Evolutionary conservation across 37 sponge, comb jelly and placozoan species (phyloP).

Genomic region (Spongia lamella): DNA sequence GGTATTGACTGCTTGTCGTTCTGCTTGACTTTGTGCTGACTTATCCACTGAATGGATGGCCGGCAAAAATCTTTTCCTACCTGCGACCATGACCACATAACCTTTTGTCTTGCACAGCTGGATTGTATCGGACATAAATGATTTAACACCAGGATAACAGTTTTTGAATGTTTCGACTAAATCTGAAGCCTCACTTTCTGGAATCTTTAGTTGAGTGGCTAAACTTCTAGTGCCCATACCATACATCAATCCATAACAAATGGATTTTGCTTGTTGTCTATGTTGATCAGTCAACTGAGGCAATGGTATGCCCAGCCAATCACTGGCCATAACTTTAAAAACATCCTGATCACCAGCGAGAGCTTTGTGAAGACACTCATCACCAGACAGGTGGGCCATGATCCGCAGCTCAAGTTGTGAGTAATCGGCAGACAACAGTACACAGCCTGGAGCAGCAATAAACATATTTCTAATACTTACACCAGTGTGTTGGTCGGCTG

Average conservation of each 20-base stretch:
- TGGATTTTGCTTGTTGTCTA: conserved; percentile 89
- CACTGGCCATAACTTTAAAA: conserved; percentile 86
- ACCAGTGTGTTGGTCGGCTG: conserved; percentile 37
- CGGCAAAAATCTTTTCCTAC: conserved; percentile 81
- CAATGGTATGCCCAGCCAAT: conserved; percentile 69
- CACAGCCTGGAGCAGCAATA: conserved; percentile 53
- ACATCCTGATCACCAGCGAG: conserved; percentile 90
- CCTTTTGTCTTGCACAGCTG: conserved; percentile 67
- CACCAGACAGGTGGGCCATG: conserved; percentile 88
- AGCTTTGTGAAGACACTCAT: conserved; percentile 52
- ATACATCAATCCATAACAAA: conserved; percentile 98
- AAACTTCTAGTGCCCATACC: conserved; percentile 89
- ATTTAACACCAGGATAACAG: conserved; percentile 67
- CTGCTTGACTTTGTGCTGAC: conserved; percentile 73
- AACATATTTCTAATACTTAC: conserved; percentile 86
- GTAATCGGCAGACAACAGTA: conserved; percentile 93
- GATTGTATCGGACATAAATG: conserved; percentile 68
- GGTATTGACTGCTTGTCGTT: conserved; percentile 92
- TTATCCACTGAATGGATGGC: conserved; percentile 62
- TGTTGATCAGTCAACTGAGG: conserved; percentile 54
- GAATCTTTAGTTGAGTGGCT: conserved; percentile 76
- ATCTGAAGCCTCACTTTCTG: conserved; percentile 78
- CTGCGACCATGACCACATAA: conserved; percentile 70
- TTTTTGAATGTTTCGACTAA: conserved; percentile 90
- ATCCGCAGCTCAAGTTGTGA: conserved; percentile 95